These are phyloP conservation scores for Chymomyza fuscimana DNA, from an alignment of 2,888 invertebrate species.

Conservation along the genomic window DNA sequence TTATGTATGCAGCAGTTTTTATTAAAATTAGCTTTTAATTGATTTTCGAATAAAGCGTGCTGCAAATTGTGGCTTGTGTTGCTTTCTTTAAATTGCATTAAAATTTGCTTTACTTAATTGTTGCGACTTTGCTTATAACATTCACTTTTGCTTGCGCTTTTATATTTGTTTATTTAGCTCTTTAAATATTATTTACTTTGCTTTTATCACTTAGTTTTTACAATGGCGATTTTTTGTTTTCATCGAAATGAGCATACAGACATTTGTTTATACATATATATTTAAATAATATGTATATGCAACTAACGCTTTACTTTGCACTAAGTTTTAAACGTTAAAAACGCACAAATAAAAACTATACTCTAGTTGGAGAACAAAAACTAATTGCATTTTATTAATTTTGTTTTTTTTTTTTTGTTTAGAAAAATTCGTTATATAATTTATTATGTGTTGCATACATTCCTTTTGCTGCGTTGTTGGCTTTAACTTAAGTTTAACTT, in stretches of 20 bases:
- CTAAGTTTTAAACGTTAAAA: slow-evolving; percentile 25
- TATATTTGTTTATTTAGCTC: slow-evolving; percentile 6
- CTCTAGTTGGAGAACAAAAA: slow-evolving; percentile 46
- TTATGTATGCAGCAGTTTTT: slow-evolving; percentile 13
- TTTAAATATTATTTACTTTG: slow-evolving; percentile 50
- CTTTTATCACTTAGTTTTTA: slow-evolving; percentile 79
- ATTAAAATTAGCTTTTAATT: slow-evolving; percentile 22
- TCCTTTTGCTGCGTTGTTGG: slow-evolving; percentile 25
- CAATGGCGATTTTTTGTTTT: slow-evolving; percentile 76
- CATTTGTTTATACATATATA: slow-evolving; percentile 12
- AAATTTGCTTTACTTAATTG: slow-evolving; percentile 13
- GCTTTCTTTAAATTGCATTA: slow-evolving; percentile 26
- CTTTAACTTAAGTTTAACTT: slow-evolving; percentile 65
- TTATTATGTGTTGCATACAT: slow-evolving; percentile 8
- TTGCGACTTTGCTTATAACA: slow-evolving; percentile 22
- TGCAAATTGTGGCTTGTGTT: slow-evolving; percentile 18
- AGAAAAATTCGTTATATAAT: slow-evolving; percentile 26
- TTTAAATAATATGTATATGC: slow-evolving; percentile 7
- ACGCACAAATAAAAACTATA: slow-evolving; percentile 49
- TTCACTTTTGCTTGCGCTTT: slow-evolving; percentile 19
- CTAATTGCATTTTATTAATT: slow-evolving; percentile 41
- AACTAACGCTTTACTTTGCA: slow-evolving; percentile 1
- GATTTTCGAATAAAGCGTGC: slow-evolving; percentile 1
- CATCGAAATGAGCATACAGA: slow-evolving; percentile 38
- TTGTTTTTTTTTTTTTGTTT: slow-evolving; percentile 3